Conservation (phyloP, 2,888 invertebrate genomes). For the Drosophila buzzatii region DNA sequence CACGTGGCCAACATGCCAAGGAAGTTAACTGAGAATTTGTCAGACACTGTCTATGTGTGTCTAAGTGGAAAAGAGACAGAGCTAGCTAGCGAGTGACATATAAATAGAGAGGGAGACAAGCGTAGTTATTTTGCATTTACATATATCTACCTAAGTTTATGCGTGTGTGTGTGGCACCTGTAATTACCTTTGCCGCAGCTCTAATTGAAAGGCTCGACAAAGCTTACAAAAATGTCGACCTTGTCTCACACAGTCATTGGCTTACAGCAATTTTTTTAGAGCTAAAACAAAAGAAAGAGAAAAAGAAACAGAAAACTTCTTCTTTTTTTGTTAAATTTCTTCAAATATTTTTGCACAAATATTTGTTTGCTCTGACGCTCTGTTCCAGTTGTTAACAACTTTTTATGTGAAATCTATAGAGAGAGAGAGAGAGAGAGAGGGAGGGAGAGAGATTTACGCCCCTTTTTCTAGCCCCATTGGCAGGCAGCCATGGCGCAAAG, state of each 20-base stretch:
- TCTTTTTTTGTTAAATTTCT: conserved; percentile 26
- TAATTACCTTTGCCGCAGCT: conserved; percentile 36
- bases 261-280: background rate
- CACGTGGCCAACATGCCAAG: conserved; percentile 57
- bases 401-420: conserved; percentile 57
- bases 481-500: conserved; percentile 61
- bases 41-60: conserved; percentile 5
- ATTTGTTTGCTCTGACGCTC: conserved; percentile 41
- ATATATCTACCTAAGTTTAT: background rate
- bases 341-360: conserved; percentile 64
- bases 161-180: conserved; percentile 10
- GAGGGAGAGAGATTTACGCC: conserved; percentile 28
- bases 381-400: conserved; percentile 56
- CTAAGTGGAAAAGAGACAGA: background rate
- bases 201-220: conserved; percentile 42
- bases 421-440: background rate
- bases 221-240: conserved; percentile 31
- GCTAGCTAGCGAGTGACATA: too few species aligned
- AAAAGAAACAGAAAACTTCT: background rate
- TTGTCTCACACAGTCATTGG: conserved; percentile 29
- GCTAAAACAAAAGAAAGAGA: conserved; percentile 15
- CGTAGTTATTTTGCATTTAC: conserved; percentile 32
- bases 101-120: background rate
- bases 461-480: conserved; percentile 42
- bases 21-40: conserved; percentile 24